Conservation (phyloP, 2,888 invertebrate species). For the Lasioglossum oenotherae region DNA sequence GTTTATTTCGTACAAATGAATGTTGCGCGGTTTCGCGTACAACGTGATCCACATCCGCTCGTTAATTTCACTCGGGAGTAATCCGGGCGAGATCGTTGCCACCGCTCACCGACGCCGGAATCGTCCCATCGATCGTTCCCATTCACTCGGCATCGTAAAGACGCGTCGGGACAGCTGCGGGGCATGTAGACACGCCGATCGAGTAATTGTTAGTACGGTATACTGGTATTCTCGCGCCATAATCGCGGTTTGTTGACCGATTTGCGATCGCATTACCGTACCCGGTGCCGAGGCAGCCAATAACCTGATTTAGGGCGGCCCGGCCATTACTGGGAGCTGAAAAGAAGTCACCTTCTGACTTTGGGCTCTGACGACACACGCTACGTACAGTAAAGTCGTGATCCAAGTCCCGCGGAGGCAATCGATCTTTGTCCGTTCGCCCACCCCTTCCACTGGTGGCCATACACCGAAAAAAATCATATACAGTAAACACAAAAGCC, state of each 20-base stretch:
- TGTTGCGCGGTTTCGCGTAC: slow-evolving; percentile 41
- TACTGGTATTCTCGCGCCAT: background rate
- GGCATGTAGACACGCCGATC: slow-evolving; percentile 1
- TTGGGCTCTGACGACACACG: too few relatives aligned
- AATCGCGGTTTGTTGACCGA: background rate
- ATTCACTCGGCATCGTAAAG: slow-evolving; percentile 19
- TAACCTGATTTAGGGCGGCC: background rate
- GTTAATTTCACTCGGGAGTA: slow-evolving; percentile 48
- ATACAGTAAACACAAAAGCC: too few relatives aligned
- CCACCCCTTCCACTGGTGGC: too few relatives aligned
- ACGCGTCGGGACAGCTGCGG: slow-evolving; percentile 1
- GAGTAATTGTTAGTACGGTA: slow-evolving; percentile 1
- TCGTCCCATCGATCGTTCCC: background rate
- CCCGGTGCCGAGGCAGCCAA: background rate
- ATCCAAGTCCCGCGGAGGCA: too few relatives aligned
- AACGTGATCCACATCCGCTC: slow-evolving; percentile 39
- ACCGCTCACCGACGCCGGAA: background rate
- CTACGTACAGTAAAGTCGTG: too few relatives aligned
- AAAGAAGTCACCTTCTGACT: background rate
- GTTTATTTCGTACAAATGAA: slow-evolving; percentile 48
- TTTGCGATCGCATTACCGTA: slow-evolving; percentile 6
- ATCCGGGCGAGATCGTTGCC: slow-evolving; percentile 11
- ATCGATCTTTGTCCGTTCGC: too few relatives aligned
- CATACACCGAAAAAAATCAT: too few relatives aligned
- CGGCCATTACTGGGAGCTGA: background rate